phyloP scores from a whole-genome alignment of 2,797 vertebrate species.

The Trachops cirrhosus region DNA sequence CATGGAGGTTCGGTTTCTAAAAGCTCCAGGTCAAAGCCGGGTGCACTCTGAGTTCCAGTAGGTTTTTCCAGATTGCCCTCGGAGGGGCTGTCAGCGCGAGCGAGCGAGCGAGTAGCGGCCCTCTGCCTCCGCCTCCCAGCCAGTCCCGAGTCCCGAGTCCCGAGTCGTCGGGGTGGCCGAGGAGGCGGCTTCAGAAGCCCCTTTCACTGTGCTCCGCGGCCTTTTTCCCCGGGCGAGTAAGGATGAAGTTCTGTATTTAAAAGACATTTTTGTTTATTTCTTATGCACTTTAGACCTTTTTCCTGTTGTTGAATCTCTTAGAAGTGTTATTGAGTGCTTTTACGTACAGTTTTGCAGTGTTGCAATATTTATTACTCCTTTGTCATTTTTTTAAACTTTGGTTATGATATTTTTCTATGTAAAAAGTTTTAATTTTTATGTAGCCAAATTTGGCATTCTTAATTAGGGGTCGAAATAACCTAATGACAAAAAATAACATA shows the following conservation, averaged over 20 bases:
- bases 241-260: neutral
- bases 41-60: neutral
- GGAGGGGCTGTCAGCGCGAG: neutral
- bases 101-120: neutral
- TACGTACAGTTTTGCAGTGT: neutral
- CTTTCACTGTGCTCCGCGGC: neutral
- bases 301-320: neutral
- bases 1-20: neutral
- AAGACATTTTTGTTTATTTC: neutral
- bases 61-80: neutral
- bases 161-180: neutral
- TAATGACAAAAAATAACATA: neutral
- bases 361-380: neutral
- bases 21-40: neutral
- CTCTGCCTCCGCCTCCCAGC: neutral
- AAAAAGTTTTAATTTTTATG: neutral
- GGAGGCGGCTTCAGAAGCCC: neutral
- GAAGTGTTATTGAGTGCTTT: neutral
- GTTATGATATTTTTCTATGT: neutral
- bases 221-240: neutral
- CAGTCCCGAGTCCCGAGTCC: neutral
- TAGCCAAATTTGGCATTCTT: neutral
- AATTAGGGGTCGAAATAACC: neutral
- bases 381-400: neutral
- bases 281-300: neutral